Percentiles rank a stretch among this genome's conserved stretches.
These are phyloP conservation scores for Orthosia gothica DNA, from an alignment of 2,888 invertebrate species.

Conservation along the genomic window DNA sequence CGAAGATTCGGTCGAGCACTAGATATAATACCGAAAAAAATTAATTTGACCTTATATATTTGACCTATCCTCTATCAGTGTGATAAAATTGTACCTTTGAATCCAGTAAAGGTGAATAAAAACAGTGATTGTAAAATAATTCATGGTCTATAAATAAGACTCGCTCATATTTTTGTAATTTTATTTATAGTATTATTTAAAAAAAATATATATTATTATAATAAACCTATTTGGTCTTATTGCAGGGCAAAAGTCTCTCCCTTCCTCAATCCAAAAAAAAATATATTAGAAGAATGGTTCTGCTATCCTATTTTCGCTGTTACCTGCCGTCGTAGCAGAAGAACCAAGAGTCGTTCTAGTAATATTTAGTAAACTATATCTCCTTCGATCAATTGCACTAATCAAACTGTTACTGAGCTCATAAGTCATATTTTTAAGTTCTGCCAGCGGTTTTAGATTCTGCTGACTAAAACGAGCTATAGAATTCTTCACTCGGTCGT, in stretches of 20 bases:
- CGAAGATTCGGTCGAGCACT: too few relatives aligned
- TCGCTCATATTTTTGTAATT: constrained; percentile 11
- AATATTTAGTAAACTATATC: neutral
- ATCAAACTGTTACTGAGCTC: neutral
- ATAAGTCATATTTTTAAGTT: neutral
- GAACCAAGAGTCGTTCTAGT: constrained; percentile 5
- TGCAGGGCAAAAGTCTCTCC: neutral
- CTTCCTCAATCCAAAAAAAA: neutral
- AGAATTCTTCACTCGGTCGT: constrained; percentile 68
- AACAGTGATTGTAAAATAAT: constrained; percentile 13
- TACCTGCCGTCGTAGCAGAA: neutral
- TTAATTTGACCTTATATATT: constrained; percentile 2
- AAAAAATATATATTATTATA: neutral
- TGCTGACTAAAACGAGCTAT: constrained; percentile 29
- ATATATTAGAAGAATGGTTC: neutral
- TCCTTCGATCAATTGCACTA: neutral
- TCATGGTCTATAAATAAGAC: constrained; percentile 28
- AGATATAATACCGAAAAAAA: too few relatives aligned
- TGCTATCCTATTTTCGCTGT: neutral
- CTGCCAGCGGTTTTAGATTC: neutral
- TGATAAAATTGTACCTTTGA: constrained; percentile 3
- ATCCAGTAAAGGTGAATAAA: neutral
- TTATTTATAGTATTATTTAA: constrained; percentile 3
- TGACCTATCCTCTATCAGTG: neutral
- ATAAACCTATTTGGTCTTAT: neutral